These are phyloP conservation scores for Onychomys leucogaster DNA, from an alignment of 2,797 vertebrate genomes.

Conservation along the genomic window DNA sequence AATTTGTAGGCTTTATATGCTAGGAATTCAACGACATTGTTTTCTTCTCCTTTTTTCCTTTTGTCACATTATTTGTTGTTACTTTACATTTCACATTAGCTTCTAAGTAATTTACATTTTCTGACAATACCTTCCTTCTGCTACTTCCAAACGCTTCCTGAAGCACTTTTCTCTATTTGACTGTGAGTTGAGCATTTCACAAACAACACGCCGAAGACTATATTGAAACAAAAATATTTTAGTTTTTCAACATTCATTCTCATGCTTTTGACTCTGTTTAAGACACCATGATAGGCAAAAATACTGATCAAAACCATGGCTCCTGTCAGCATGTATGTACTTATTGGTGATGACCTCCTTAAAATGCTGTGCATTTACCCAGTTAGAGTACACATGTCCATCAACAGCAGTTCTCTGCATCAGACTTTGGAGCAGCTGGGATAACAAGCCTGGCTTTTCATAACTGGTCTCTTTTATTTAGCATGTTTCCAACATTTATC, in stretches of 20 bases:
- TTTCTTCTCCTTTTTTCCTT: slow-evolving; percentile 8
- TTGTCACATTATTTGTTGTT: background rate
- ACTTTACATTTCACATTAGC: background rate
- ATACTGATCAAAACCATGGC: background rate
- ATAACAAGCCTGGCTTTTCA: background rate
- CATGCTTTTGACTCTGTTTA: slow-evolving; percentile 7
- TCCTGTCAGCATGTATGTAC: background rate
- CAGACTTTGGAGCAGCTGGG: background rate
- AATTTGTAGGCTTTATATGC: background rate
- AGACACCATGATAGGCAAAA: background rate
- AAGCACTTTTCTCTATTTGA: background rate
- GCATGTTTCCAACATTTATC: background rate
- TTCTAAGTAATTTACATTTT: slow-evolving; percentile 11
- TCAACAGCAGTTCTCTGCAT: background rate
- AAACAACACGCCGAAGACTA: background rate
- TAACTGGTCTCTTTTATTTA: background rate
- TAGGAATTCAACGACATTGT: slow-evolving; percentile 21
- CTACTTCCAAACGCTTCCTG: background rate
- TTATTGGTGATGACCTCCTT: background rate
- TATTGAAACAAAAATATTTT: background rate
- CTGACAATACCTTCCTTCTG: background rate
- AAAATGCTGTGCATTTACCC: background rate
- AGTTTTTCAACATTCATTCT: background rate
- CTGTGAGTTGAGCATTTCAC: background rate
- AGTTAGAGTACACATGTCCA: background rate